phyloP scores from a whole-genome alignment of 2,797 vertebrate species.

The Sebastes kiyomatsui region DNA sequence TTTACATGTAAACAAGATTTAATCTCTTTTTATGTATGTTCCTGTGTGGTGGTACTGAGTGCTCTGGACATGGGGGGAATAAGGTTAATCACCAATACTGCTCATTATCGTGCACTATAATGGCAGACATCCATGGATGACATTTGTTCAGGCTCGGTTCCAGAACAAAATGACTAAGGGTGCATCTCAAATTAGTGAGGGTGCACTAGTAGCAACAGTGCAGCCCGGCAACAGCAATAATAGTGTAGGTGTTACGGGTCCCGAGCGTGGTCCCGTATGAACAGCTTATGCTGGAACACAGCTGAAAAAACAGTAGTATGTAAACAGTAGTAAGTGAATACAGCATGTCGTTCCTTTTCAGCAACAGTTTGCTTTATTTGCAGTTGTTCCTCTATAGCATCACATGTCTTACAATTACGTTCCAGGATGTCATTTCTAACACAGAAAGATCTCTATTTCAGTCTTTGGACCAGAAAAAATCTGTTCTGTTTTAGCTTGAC shows the following conservation, averaged over 20 bases:
- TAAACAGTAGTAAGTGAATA: not conserved
- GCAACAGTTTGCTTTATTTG: not conserved
- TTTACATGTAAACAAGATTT: slow-evolving; percentile 59
- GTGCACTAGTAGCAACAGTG: not conserved
- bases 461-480: not conserved
- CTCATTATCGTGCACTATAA: slow-evolving; percentile 52
- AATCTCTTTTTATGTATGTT: slow-evolving; percentile 58
- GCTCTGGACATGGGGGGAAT: slow-evolving; percentile 48
- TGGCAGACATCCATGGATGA: slow-evolving; percentile 46
- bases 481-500: not conserved
- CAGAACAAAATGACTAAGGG: not conserved
- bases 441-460: not conserved
- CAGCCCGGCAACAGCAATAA: not conserved
- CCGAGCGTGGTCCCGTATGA: not conserved
- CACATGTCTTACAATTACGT: not conserved
- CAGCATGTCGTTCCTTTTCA: not conserved
- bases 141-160: slow-evolving; percentile 30
- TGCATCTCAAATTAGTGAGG: not conserved
- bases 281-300: not conserved
- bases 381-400: not conserved
- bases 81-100: slow-evolving; percentile 64
- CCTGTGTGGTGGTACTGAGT: slow-evolving; percentile 29
- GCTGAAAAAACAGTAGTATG: not conserved
- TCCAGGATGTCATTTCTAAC: not conserved
- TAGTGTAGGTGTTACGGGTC: not conserved